A percentile compares a stretch with the other conserved stretches of the same genome.
Evolutionary conservation across 2,797 vertebrate species (phyloP).

Genomic region (Gallinago stenura): DNA sequence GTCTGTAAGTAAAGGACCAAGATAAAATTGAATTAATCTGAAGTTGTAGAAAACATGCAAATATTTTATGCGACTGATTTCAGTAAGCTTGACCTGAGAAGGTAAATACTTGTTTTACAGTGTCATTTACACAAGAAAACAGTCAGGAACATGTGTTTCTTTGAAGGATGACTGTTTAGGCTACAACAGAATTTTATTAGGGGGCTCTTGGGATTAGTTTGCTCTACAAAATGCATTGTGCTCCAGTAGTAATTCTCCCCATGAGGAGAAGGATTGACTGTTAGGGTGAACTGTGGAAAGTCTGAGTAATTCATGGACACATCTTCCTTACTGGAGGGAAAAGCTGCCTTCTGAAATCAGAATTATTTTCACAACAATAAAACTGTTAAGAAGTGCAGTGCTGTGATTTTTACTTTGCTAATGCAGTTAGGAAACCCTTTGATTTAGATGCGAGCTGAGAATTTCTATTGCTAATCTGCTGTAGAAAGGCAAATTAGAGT

Average conservation of each 20-base stretch:
- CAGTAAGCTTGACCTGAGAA: neutral
- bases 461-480: neutral
- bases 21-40: neutral
- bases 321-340: neutral
- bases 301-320: neutral
- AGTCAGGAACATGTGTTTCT: neutral
- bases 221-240: neutral
- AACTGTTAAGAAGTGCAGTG: neutral
- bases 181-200: neutral
- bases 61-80: neutral
- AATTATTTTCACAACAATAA: neutral
- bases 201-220: neutral
- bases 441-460: neutral
- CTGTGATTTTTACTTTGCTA: neutral
- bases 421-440: neutral
- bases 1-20: neutral
- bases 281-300: neutral
- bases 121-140: neutral
- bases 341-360: neutral
- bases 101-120: neutral
- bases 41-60: neutral
- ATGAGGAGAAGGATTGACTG: neutral
- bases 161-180: slow-evolving; percentile 5
- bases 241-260: neutral
- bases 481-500: neutral